These are phyloP conservation scores for Diglossa cyanea DNA, from an alignment of 2,797 vertebrate species.

Conservation along the genomic window DNA sequence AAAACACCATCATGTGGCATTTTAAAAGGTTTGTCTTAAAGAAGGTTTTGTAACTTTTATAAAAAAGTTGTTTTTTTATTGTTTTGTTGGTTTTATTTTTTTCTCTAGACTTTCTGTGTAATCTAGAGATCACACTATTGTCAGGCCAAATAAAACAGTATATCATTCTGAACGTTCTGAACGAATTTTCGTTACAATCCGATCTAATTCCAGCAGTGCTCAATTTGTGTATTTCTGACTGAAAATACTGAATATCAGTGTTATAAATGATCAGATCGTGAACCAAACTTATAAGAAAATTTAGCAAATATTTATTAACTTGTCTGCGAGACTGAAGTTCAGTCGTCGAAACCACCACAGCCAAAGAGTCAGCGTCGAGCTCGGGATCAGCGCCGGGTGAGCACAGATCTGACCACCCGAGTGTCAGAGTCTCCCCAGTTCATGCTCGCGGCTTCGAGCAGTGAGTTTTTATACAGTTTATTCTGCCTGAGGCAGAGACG, in stretches of 20 bases:
- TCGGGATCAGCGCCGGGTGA: no score
- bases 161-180: not conserved
- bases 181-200: not conserved
- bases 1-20: not conserved
- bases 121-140: not conserved
- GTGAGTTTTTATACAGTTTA: no score
- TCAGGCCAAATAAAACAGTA: not conserved
- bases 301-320: no score
- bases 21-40: not conserved
- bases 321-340: no score
- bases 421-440: no score
- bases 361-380: no score
- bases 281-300: no score
- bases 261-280: no score
- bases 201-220: not conserved
- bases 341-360: no score
- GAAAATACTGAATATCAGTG: not conserved
- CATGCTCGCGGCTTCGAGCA: no score
- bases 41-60: not conserved
- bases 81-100: not conserved
- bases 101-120: not conserved
- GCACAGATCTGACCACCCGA: no score
- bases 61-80: not conserved
- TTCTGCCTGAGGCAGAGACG: no score
- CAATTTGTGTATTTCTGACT: not conserved